Evolutionary conservation across 2,888 invertebrate species (phyloP).

Genomic region (Tetranychus piercei): DNA sequence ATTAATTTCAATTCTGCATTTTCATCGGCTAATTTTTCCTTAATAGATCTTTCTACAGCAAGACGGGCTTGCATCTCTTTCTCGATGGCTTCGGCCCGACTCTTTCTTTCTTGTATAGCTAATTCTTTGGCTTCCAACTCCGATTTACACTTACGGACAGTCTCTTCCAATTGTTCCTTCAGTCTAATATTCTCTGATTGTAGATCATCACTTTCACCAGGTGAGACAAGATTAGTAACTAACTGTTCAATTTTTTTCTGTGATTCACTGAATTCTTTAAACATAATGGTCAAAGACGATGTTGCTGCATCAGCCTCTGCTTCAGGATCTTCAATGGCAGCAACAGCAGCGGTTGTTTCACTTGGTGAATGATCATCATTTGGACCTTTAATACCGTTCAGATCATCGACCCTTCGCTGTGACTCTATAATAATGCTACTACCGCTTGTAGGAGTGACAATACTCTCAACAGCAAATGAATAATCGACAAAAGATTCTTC

Average conservation of each 20-base stretch:
- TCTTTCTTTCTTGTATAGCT: background rate
- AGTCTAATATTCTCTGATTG: background rate
- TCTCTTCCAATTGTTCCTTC: background rate
- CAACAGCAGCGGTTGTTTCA: background rate
- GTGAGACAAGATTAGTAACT: background rate
- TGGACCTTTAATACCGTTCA: background rate
- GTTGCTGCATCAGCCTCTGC: background rate
- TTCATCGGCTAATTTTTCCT: constrained; percentile 1
- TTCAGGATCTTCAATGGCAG: background rate
- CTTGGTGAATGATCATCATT: background rate
- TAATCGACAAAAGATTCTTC: background rate
- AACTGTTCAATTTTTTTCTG: background rate
- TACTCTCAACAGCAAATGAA: background rate
- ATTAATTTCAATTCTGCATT: background rate
- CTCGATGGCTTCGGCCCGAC: background rate
- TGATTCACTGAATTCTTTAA: background rate
- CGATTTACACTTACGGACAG: background rate
- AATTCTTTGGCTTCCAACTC: background rate
- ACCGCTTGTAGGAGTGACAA: background rate
- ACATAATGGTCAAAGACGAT: background rate
- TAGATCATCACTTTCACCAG: background rate
- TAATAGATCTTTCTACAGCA: background rate
- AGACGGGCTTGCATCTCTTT: background rate
- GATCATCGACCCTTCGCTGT: background rate
- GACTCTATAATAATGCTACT: background rate